These are phyloP conservation scores for Phyto melanocephala DNA, from an alignment of 2,888 invertebrate genomes.

Conservation along the genomic window DNA sequence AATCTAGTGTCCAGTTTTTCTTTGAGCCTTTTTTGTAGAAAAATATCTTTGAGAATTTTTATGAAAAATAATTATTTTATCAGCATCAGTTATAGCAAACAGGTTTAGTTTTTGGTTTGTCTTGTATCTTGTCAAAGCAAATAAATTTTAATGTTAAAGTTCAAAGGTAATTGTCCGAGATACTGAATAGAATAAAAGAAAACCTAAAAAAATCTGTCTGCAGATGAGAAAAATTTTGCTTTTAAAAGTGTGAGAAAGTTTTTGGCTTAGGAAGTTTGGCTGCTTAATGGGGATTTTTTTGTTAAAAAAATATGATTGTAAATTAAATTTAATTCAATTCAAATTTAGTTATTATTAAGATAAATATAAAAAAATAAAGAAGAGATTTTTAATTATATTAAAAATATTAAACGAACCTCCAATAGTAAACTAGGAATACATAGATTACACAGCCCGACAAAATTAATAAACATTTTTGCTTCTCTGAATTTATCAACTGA, in stretches of 20 bases:
- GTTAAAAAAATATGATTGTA: not conserved
- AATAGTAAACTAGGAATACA: no score
- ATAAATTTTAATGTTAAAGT: constrained; percentile 38
- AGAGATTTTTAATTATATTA: no score
- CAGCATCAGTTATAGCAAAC: constrained; percentile 46
- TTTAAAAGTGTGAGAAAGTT: constrained; percentile 29
- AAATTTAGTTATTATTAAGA: no score
- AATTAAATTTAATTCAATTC: no score
- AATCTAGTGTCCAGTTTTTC: constrained; percentile 46
- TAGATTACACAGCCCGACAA: no score
- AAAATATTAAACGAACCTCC: no score
- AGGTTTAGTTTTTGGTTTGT: constrained; percentile 13
- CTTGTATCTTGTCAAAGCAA: not conserved
- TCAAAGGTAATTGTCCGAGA: constrained; percentile 51
- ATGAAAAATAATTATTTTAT: not conserved
- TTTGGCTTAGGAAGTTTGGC: not conserved
- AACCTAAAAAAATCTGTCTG: constrained; percentile 3
- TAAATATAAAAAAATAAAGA: no score
- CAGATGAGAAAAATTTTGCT: not conserved
- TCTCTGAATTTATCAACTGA: no score
- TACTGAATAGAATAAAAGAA: constrained; percentile 21
- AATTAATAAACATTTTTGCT: no score
- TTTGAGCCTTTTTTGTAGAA: constrained; percentile 21
- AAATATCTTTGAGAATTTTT: constrained; percentile 55
- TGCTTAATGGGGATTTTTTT: not conserved